Conservation (phyloP, 2,113 vertebrate genomes). For the Cryptomyrus ogoouensis region DNA sequence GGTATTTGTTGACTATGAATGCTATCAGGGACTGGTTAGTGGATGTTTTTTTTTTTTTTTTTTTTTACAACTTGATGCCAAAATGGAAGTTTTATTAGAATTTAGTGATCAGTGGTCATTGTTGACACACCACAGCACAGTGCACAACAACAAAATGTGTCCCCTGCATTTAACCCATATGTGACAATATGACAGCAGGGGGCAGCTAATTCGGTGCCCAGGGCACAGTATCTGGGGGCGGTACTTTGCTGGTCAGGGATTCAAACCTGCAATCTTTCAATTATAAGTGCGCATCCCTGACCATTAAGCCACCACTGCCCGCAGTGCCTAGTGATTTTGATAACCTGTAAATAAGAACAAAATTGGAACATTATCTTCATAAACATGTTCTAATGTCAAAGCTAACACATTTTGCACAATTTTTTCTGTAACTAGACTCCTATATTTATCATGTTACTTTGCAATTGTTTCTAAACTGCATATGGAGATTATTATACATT, state of each 20-base stretch:
- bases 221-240: too few relatives aligned
- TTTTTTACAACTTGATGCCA: neutral
- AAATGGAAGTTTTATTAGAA: neutral
- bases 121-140: too few relatives aligned
- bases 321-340: neutral
- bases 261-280: too few relatives aligned
- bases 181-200: too few relatives aligned
- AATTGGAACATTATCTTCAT: neutral
- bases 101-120: too few relatives aligned
- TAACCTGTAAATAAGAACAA: neutral
- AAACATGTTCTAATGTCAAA: neutral
- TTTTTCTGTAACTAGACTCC: neutral
- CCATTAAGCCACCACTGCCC: too few relatives aligned
- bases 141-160: too few relatives aligned
- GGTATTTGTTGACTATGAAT: neutral
- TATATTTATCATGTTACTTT: neutral
- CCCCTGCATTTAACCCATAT: too few relatives aligned
- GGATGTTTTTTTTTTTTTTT: neutral
- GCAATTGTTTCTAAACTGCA: neutral
- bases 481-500: neutral
- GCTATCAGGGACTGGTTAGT: neutral
- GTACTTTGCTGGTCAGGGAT: too few relatives aligned
- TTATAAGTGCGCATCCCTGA: too few relatives aligned
- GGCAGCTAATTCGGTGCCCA: too few relatives aligned
- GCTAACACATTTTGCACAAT: neutral